These are phyloP conservation scores for Amia ocellicauda DNA, from an alignment of 2,113 vertebrate genomes.

Conservation along the genomic window DNA sequence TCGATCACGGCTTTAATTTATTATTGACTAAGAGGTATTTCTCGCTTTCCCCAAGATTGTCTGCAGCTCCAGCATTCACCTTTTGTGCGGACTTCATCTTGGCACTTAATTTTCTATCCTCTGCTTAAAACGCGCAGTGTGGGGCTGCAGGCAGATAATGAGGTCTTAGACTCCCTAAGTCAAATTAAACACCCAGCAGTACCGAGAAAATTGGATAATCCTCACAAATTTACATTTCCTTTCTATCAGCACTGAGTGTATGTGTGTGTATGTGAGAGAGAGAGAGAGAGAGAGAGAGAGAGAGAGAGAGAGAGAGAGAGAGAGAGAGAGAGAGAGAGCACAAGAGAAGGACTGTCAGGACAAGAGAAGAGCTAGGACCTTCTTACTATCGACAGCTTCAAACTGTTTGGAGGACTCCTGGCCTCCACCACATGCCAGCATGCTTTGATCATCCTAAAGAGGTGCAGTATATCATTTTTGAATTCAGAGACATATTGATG, in stretches of 20 bases:
- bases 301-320: too few relatives aligned
- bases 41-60: slow-evolving; percentile 20
- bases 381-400: too few relatives aligned
- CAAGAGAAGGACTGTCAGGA: too few relatives aligned
- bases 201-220: slow-evolving; percentile 12
- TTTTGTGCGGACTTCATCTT: slow-evolving; percentile 15
- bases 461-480: too few relatives aligned
- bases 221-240: slow-evolving; percentile 2
- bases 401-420: too few relatives aligned
- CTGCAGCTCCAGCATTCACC: slow-evolving; percentile 11
- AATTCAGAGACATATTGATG: too few relatives aligned
- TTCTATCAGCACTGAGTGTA: neutral
- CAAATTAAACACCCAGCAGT: slow-evolving; percentile 17
- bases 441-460: too few relatives aligned
- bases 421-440: too few relatives aligned
- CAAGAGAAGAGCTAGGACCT: too few relatives aligned
- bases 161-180: slow-evolving; percentile 13
- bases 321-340: too few relatives aligned
- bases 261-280: neutral
- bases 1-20: slow-evolving; percentile 7
- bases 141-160: slow-evolving; percentile 18
- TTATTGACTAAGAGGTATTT: slow-evolving; percentile 7
- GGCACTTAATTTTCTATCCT: slow-evolving; percentile 13
- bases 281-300: too few relatives aligned
- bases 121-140: neutral